Percentiles rank a stretch among this genome's conserved stretches.
phyloP scores from a whole-genome alignment of 2,797 vertebrate genomes.

The Somateria mollissima region DNA sequence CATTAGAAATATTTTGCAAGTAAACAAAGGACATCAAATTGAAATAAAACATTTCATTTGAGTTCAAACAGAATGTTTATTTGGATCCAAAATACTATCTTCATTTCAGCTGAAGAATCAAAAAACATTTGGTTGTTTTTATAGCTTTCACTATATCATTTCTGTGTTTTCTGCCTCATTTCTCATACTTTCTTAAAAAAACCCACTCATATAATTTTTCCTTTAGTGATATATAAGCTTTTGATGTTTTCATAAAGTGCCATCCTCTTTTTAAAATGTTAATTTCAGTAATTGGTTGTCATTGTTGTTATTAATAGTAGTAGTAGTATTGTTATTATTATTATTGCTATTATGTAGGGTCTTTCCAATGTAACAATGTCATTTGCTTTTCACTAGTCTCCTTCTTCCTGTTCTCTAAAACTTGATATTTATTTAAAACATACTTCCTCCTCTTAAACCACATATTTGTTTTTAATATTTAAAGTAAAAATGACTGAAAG shows the following conservation, averaged over 20 bases:
- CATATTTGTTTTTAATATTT: neutral
- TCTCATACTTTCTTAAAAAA: neutral
- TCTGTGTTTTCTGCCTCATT: neutral
- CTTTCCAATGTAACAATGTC: neutral
- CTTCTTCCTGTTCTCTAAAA: neutral
- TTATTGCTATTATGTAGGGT: neutral
- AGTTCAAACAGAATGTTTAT: conserved; percentile 20
- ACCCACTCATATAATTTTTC: neutral
- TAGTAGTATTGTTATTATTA: neutral
- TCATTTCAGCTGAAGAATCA: neutral
- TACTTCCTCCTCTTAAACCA: neutral
- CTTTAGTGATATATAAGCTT: neutral
- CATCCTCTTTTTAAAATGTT: neutral
- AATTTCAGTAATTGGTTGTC: neutral
- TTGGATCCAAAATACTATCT: conserved; percentile 3
- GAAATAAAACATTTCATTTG: conserved; percentile 41
- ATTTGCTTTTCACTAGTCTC: neutral
- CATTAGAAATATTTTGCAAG: conserved; percentile 28
- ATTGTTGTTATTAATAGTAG: neutral
- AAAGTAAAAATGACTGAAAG: neutral
- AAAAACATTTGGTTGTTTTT: neutral
- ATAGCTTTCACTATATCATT: neutral
- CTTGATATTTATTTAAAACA: neutral
- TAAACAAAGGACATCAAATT: neutral
- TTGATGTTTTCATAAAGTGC: neutral